phyloP scores from a whole-genome alignment of 2,888 invertebrate genomes.

The Eilema caniola region DNA sequence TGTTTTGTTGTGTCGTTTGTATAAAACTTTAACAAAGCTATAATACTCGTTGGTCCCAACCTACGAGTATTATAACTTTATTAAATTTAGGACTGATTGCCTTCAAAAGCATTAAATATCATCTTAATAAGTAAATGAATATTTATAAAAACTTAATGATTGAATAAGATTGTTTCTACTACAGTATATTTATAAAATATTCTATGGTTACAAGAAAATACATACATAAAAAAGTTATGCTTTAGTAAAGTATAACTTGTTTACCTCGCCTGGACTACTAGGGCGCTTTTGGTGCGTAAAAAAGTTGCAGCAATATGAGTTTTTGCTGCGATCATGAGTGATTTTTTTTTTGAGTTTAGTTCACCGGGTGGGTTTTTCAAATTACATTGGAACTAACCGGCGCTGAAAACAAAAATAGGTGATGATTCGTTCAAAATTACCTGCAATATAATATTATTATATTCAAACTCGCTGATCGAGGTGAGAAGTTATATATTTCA shows the following conservation, averaged over 20 bases:
- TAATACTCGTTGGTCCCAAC: too few species aligned
- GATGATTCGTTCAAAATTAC: background rate
- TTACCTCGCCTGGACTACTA: background rate
- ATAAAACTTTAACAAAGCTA: too few species aligned
- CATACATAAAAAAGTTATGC: too few species aligned
- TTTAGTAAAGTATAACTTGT: background rate
- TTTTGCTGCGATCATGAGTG: background rate
- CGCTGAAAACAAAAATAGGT: background rate
- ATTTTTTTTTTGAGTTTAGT: background rate
- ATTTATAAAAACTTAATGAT: too few species aligned
- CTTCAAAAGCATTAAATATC: too few species aligned
- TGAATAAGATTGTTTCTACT: too few species aligned
- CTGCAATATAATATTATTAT: too few species aligned
- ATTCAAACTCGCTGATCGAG: background rate
- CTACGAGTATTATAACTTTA: too few species aligned
- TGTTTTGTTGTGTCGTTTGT: background rate
- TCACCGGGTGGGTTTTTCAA: background rate
- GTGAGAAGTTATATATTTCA: background rate
- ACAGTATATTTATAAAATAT: too few species aligned
- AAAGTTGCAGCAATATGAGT: background rate
- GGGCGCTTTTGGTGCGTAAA: background rate
- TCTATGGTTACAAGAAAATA: background rate
- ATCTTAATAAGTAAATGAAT: too few species aligned
- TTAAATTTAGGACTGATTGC: too few species aligned
- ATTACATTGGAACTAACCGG: background rate